Base-by-base conservation (phyloP, 1,140 invertebrate species). In the Watersipora subatra region DNA sequence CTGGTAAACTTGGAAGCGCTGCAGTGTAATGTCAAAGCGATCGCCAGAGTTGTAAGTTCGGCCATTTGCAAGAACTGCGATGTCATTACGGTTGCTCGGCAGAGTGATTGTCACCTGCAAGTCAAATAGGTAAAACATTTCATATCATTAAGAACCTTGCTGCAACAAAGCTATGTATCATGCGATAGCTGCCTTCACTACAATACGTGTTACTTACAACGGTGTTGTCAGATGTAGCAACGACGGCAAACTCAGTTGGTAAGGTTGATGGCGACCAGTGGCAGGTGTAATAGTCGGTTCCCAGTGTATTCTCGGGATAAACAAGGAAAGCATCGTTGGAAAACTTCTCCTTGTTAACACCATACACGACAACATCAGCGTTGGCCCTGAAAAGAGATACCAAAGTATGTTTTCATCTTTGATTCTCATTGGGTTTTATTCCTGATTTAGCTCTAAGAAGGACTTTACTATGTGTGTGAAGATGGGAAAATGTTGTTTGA, bases 241-340 rank as follows among this genome's bases (percentile, higher is more conserved):
- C 28, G 12, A 24, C 61, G 28, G 17, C 22, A 19, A 27, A 27
- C 61, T 24, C 28, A 12, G 28, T 27, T 2, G 2, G 17, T 28
- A 27, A 20, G 15, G 61, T 24, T 22, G 61, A 19, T 7, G 61
- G 61, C 2, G 20, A 2, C 17, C 27, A 62, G 28, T 20, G 15
- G 7, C 20, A 20, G 20, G 61, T 28, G 61, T 62, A 62, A 20
- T 62, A 62, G 27, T 28, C 28, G 2, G 20, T 22, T 7, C 61
- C 61, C 2, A 27, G 61, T 2, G 28, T 12, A 28, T 7, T 24
- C 17, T 19, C 12, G 22, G 61, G 61, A 20, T 25, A 27, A 22
- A 27, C 61, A 12, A 62, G 27, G 27, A 62, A 62, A 15, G 20
- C 61, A 27, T 62, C 61, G 20, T 62, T 62, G 12, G 61, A 62